Evolutionary conservation across 2,888 invertebrate species (phyloP), one percentile per base, ranked within the genome.

Genomic region (Orthonevra nobilis): DNA sequence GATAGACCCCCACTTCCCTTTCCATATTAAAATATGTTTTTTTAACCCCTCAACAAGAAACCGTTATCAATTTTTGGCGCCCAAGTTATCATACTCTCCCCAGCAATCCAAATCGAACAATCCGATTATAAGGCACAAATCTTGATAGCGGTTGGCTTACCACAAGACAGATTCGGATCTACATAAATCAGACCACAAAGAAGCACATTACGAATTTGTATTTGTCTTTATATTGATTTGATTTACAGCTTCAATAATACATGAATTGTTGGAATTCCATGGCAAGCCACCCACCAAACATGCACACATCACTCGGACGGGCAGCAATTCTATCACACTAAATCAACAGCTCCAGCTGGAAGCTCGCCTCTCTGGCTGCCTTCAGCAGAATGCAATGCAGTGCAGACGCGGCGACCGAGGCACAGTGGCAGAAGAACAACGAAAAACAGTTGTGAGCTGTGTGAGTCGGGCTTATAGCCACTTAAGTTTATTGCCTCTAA

Each of bases 401-500:
- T n/a, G n/a, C n/a, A n/a, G n/a, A n/a, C n/a, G n/a, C n/a, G n/a
- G 26, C 7, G 34, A 40, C 30, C 12, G 58, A 52, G 44, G 30
- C 38, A 64, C 46, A 42, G 23, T 60, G 46, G 17, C 32, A 48
- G 36, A 52, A 52, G 2, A 68, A 66, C 64, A 38, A 70, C 64
- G 52, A 79, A 73, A 56, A 58, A 61, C 73, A 61, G 66, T 79
- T 79, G 3, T 3, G 23, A 23, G 23, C n/a, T n/a, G 79, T 46
- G 66, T 66, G 60, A 79, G 79, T 54, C 61, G 66, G 66, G 66
- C 73, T 79, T 79, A 79, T 79, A 73, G 73, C 73, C 79, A 79
- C 79, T 79, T 73, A 79, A 60, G 72, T 79, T 79, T 79, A 79
- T 79, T 79, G 68, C 79, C 79, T 79, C 79, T 79, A 79, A 79